Evolutionary conservation across 2,113 vertebrate genomes (phyloP), one percentile per base, ranked within the genome.

Genomic region (Rousettus leschenaultii): DNA sequence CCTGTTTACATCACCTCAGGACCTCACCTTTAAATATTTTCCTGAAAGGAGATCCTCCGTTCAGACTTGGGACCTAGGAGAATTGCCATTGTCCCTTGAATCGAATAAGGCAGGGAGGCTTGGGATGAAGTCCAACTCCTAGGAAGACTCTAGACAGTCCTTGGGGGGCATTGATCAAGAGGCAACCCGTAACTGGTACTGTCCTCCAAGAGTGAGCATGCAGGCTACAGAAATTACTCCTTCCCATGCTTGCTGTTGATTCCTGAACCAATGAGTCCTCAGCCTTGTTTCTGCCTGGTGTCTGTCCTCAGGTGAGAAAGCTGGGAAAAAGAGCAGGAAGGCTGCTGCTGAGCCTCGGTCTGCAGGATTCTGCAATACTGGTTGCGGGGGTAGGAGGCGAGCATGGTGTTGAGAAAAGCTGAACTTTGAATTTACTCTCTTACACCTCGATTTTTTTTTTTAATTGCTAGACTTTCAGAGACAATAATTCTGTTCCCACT

Each of bases 21-120:
- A 84, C 13, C 28, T 65, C 28, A 70, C 24, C 40, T 89, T 61
- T 68, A 95, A 85, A 68, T 86, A 59, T 68, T 86, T 78, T 40
- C 68, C 45, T 65, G n/a, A 89, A 93, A 89, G 68, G 86, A 94
- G 91, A 91, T 78, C 24, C 11, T 77, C 30, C 63, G 28, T 91
- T 91, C 55, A 83, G 48, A 96, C 79, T 6, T 65, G 78, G 59
- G 57, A 79, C 75, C 71, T 92, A 3, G 14, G 88, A 94, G 73
- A 95, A 85, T 15, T 78, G 53, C 65, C 51, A 11, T 48, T 51
- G 38, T 57, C 24, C 33, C 14, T 61, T 74, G 57, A 92, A n/a
- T 75, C 21, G 51, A 38, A 45, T 43, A 73, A 86, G 70, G 26
- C 26, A 80, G 40, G 85, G 75, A 73, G 48, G 19, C n/a, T 87